phyloP scores from a whole-genome alignment of 2,797 vertebrate genomes.

The Merluccius polli region DNA sequence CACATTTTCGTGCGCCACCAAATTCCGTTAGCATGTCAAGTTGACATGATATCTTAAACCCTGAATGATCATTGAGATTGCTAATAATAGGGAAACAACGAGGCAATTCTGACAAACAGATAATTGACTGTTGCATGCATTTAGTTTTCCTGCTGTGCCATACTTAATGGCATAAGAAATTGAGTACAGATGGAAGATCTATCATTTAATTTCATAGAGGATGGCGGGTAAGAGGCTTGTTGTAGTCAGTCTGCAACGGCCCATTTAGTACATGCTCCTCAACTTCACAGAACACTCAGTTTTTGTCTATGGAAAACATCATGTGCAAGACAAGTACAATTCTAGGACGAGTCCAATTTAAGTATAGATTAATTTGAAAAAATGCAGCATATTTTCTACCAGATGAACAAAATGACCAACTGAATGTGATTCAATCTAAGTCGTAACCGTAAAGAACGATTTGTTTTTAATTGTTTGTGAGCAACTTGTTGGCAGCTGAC shows the following conservation, averaged over 20 bases:
- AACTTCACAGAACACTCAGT: background rate
- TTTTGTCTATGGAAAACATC: background rate
- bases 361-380: background rate
- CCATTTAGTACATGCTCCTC: background rate
- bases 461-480: background rate
- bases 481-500: background rate
- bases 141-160: background rate
- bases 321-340: background rate
- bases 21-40: background rate
- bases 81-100: background rate
- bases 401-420: background rate
- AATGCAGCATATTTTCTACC: background rate
- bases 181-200: conserved; percentile 1
- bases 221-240: background rate
- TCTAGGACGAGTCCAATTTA: background rate
- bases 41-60: background rate
- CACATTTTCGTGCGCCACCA: background rate
- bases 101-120: background rate
- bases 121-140: background rate
- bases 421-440: background rate
- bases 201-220: background rate
- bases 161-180: background rate
- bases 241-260: background rate
- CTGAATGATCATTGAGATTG: background rate
- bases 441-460: background rate